phyloP scores from a whole-genome alignment of 2,888 invertebrate genomes.

The Graphium colonna region DNA sequence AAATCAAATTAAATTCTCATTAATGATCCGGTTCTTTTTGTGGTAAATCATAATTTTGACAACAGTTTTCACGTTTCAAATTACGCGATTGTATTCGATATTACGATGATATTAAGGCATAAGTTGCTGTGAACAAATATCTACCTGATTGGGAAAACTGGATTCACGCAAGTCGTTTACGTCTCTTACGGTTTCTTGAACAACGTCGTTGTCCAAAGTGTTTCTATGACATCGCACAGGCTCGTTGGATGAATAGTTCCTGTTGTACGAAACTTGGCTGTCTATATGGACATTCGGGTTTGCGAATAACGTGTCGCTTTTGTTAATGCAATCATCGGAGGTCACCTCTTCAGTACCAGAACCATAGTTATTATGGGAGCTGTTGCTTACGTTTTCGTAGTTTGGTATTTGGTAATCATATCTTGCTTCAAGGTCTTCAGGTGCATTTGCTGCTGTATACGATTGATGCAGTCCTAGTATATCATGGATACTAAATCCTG shows the following conservation, averaged over 20 bases:
- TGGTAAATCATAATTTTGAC: constrained; percentile 48
- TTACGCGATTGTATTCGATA: constrained; percentile 20
- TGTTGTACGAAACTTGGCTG: constrained; percentile 52
- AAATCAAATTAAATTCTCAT: constrained; percentile 67
- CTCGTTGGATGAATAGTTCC: constrained; percentile 53
- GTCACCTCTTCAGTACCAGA: constrained; percentile 55
- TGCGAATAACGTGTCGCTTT: constrained; percentile 43
- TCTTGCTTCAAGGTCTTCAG: constrained; percentile 53
- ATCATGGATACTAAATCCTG: constrained; percentile 73
- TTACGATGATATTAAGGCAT: constrained; percentile 35
- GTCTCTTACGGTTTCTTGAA: constrained; percentile 55
- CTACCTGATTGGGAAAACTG: constrained; percentile 65
- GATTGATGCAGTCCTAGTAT: constrained; percentile 69
- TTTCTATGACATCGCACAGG: constrained; percentile 53
- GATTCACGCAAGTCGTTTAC: constrained; percentile 52
- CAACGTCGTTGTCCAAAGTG: constrained; percentile 44
- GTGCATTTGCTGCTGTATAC: constrained; percentile 43
- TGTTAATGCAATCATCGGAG: constrained; percentile 47
- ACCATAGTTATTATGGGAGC: constrained; percentile 55
- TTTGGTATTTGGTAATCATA: constrained; percentile 62
- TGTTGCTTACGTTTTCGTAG: constrained; percentile 66
- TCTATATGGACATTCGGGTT: constrained; percentile 39
- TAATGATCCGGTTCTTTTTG: constrained; percentile 66
- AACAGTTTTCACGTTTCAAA: constrained; percentile 20
- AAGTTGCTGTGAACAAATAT: constrained; percentile 32